Evolutionary conservation across 2,113 vertebrate genomes (phyloP).

Genomic region (Eubucco bourcierii): DNA sequence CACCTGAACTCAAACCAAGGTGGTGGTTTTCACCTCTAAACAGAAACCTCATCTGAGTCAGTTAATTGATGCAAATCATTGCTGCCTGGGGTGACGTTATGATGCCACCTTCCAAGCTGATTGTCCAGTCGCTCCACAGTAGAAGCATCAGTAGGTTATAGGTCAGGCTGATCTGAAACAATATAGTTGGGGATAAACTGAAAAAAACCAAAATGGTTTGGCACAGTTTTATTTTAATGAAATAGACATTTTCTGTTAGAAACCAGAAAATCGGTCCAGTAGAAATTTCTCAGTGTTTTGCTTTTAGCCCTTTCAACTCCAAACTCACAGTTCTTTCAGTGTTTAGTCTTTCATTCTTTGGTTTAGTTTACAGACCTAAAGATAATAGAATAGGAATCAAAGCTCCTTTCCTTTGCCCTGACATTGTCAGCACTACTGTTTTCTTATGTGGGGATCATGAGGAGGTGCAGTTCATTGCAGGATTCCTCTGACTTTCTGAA

Average conservation of each 20-base stretch:
- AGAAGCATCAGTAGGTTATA: not conserved
- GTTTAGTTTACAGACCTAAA: not conserved
- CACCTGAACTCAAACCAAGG: not conserved
- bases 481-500: not conserved
- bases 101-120: not conserved
- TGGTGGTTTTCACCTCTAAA: not conserved
- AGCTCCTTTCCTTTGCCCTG: not conserved
- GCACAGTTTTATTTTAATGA: not conserved
- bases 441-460: rapidly evolving
- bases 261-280: not conserved
- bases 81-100: not conserved
- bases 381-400: not conserved
- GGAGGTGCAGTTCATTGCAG: rapidly evolving
- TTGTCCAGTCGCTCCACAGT: not conserved
- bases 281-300: not conserved
- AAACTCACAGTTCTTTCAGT: not conserved
- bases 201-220: not conserved
- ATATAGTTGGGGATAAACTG: not conserved
- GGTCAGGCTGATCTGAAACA: not conserved
- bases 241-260: not conserved
- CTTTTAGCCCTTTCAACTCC: not conserved
- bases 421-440: rapidly evolving
- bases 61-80: not conserved
- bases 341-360: not conserved
- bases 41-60: not conserved